Evolutionary conservation across 1,140 invertebrate species (phyloP), one percentile per base, ranked within the genome.

Genomic region (Cherax quadricarinatus): DNA sequence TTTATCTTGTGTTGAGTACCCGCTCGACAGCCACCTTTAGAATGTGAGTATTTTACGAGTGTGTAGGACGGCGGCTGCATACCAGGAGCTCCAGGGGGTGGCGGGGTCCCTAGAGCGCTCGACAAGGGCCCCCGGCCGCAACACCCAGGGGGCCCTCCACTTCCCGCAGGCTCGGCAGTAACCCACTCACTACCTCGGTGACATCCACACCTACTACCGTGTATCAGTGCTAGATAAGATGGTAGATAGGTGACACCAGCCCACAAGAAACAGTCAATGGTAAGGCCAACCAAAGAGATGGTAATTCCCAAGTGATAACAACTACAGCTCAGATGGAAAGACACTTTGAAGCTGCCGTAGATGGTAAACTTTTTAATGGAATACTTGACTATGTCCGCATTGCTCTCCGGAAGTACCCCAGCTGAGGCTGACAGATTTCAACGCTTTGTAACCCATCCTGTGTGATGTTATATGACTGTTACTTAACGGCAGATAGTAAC

Each of bases 81-180:
- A 57, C 73, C 86, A 75, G 75, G 86, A 4, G 53, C 66, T 49
- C 16, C 86, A 18, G 86, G 86, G 86, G 86, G 73, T 57, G n/a
- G 57, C 51, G 53, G 86, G 48, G 48, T 48, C 86, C 86, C 86
- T 57, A 60, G 86, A 57, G 73, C 86, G 86, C 5, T 24, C 73
- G 86, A 88, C 86, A 88, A 88, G 86, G 24, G 86, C 86, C 86
- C 86, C 86, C 86, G 86, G 86, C 86, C 86, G 86, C 86, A 79
- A 18, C 86, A 30, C 86, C 49, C 51, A 21, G 75, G 86, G 85
- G 49, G 73, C 16, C 73, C 21, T 81, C 57, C 12, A 70, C 83
- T 70, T 24, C 83, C 83, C 83, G 41, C 60, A 70, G 62, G n/a
- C 48, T 7, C 24, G 18, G 10, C 53, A 70, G 41, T 30, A 70